Conservation (phyloP, 2,888 invertebrate species). For the Melipona beecheii region DNA sequence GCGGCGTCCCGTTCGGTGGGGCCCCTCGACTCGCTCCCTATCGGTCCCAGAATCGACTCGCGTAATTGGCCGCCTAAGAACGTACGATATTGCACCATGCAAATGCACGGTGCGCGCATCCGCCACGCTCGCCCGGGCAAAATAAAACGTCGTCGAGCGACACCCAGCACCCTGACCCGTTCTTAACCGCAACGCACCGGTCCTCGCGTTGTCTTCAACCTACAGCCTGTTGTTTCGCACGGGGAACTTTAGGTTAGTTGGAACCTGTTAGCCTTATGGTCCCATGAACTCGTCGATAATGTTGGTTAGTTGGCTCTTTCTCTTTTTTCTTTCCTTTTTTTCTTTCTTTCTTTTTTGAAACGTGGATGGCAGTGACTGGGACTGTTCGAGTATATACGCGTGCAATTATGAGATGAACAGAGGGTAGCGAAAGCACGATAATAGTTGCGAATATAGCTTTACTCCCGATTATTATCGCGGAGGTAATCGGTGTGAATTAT, state of each 20-base stretch:
- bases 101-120: conserved; percentile 77
- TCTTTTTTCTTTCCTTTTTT: too few species aligned
- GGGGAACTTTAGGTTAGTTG: background rate
- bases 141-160: conserved; percentile 70
- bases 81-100: conserved; percentile 84
- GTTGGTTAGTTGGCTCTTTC: background rate
- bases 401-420: too few species aligned
- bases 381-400: too few species aligned
- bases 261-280: background rate
- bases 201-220: background rate
- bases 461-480: too few species aligned
- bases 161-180: conserved; percentile 48
- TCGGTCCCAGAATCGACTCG: conserved; percentile 81
- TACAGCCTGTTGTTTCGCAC: conserved; percentile 9
- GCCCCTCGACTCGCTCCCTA: conserved; percentile 69
- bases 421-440: too few species aligned
- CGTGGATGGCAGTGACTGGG: too few species aligned
- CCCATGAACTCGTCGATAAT: background rate
- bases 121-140: conserved; percentile 53
- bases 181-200: conserved; percentile 46
- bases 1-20: conserved; percentile 67
- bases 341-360: too few species aligned
- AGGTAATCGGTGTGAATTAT: too few species aligned
- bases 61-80: conserved; percentile 84
- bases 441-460: too few species aligned